Percentiles rank a stretch among this genome's conserved stretches.
These are phyloP conservation scores for Saxidomus purpurata DNA, from an alignment of 1,140 invertebrate genomes.

Conservation along the genomic window DNA sequence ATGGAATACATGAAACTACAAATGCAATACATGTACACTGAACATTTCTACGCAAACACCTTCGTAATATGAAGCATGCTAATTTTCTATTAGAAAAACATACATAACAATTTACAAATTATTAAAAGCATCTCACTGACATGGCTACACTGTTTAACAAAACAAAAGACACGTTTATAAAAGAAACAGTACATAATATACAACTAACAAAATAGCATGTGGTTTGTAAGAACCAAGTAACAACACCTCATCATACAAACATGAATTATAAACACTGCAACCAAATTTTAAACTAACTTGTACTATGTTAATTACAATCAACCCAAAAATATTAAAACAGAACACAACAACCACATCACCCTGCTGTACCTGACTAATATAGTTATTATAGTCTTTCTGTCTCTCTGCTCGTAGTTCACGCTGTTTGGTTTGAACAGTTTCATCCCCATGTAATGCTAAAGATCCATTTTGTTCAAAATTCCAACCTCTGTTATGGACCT, in stretches of 20 bases:
- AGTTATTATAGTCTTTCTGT: conserved; percentile 50
- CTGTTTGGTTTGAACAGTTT: conserved; percentile 37
- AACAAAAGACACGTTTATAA: too few species aligned
- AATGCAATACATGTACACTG: too few species aligned
- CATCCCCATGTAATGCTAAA: conserved; percentile 53
- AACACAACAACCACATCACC: neutral
- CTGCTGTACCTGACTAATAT: conserved; percentile 56
- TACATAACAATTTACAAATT: too few species aligned
- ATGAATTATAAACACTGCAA: too few species aligned
- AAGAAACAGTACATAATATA: too few species aligned
- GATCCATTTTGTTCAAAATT: conserved; percentile 50
- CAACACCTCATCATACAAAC: too few species aligned
- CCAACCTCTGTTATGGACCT: conserved; percentile 41
- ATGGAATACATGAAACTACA: too few species aligned
- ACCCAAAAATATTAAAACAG: neutral
- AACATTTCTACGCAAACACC: too few species aligned
- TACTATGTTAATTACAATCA: conserved; percentile 18
- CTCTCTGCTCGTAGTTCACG: conserved; percentile 56
- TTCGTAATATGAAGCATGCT: too few species aligned
- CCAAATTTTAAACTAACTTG: neutral
- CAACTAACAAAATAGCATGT: too few species aligned
- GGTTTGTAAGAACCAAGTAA: too few species aligned
- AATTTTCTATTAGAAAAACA: too few species aligned
- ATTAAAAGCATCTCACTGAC: neutral
- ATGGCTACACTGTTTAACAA: neutral